phyloP scores from a whole-genome alignment of 2,888 invertebrate species.

The Noctua fimbriata region DNA sequence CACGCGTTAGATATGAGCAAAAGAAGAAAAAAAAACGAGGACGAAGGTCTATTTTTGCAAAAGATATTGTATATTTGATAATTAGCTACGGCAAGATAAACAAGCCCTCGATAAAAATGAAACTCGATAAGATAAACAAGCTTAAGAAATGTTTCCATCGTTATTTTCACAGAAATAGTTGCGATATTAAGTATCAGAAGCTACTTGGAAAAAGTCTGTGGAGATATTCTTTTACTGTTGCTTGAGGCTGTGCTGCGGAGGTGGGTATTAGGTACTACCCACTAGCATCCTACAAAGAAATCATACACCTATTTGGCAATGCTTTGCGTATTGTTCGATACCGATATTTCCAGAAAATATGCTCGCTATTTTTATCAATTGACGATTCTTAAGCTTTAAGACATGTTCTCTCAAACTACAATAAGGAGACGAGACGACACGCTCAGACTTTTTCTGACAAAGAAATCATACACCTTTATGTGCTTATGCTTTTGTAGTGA shows the following conservation, averaged over 20 bases:
- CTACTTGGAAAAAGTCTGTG: conserved; percentile 27
- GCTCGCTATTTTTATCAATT: neutral
- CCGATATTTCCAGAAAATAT: neutral
- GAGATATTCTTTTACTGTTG: conserved; percentile 13
- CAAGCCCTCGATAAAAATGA: conserved; percentile 36
- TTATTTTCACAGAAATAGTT: conserved; percentile 51
- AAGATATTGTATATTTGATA: conserved; percentile 37
- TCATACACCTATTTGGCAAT: conserved; percentile 1
- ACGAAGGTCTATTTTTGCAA: conserved; percentile 17
- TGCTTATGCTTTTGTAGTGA: neutral
- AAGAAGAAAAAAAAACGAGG: neutral
- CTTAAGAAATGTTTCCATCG: conserved; percentile 40
- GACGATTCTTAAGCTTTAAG: neutral
- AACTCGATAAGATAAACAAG: conserved; percentile 48
- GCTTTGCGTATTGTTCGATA: conserved; percentile 6
- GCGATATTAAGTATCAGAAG: conserved; percentile 20
- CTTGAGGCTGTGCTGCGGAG: neutral
- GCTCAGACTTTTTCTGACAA: neutral
- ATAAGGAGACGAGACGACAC: neutral
- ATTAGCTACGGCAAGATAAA: conserved; percentile 55
- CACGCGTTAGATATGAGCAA: conserved; percentile 30
- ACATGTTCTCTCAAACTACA: neutral
- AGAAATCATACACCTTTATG: conserved; percentile 7
- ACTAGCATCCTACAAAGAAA: conserved; percentile 11
- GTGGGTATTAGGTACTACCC: conserved; percentile 16